Conservation (phyloP, 2,888 invertebrate genomes). For the Drosophila barbarae region DNA sequence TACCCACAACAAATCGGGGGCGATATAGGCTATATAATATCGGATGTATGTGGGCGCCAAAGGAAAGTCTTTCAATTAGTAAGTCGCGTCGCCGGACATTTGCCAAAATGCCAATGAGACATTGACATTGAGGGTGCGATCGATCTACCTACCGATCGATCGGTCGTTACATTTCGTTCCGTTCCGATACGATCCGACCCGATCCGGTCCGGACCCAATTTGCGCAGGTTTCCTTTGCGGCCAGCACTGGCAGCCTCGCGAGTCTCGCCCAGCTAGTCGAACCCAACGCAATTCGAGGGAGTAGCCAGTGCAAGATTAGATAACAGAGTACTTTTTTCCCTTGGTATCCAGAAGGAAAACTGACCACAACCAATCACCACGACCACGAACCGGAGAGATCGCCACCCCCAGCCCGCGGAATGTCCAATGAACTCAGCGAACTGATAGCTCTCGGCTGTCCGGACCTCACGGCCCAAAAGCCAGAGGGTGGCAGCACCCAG, state of each 20-base stretch:
- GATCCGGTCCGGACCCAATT: constrained; percentile 26
- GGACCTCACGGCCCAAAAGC: constrained; percentile 61
- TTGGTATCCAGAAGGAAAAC: constrained; percentile 15
- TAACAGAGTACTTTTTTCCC: constrained; percentile 39
- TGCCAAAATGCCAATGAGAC: constrained; percentile 75
- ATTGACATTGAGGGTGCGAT: constrained; percentile 68
- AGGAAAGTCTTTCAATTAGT: constrained; percentile 60
- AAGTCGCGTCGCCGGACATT: constrained; percentile 56
- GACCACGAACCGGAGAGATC: constrained; percentile 6
- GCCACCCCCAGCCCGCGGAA: constrained; percentile 40
- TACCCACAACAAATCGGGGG: constrained; percentile 32
- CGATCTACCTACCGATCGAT: constrained; percentile 10
- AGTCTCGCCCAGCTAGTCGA: constrained; percentile 65
- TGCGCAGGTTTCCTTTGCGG: constrained; percentile 62
- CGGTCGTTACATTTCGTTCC: constrained; percentile 12
- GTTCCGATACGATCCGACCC: constrained; percentile 23
- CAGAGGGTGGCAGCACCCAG: constrained; percentile 40
- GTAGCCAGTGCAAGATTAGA: constrained; percentile 53
- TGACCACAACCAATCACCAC: constrained; percentile 15
- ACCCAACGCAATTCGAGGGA: constrained; percentile 63
- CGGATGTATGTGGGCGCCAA: constrained; percentile 44
- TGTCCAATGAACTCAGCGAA: constrained; percentile 77
- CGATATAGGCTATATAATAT: constrained; percentile 17
- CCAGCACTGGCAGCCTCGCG: constrained; percentile 61
- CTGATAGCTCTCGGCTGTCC: constrained; percentile 76